Evolutionary conservation across 2,113 vertebrate species (phyloP).

Genomic region (Corvus hawaiiensis): DNA sequence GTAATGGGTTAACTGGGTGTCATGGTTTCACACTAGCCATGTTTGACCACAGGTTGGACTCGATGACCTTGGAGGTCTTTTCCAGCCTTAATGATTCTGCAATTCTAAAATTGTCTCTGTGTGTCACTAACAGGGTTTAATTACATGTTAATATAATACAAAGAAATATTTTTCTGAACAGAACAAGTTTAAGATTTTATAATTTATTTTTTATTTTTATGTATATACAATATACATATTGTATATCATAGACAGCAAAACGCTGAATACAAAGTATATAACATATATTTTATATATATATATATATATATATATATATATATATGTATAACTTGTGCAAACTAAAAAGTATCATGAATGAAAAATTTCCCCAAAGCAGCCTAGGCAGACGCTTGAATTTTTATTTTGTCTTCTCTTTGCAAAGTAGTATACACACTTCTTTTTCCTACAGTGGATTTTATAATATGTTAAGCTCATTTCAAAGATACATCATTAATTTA

Average conservation of each 20-base stretch:
- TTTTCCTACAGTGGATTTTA: not conserved
- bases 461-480: not conserved
- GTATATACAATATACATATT: not conserved
- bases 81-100: not conserved
- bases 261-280: not conserved
- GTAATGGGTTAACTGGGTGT: not conserved
- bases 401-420: not conserved
- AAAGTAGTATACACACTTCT: not conserved
- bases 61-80: not conserved
- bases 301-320: too few species aligned
- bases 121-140: not conserved
- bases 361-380: not conserved
- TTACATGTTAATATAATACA: not conserved
- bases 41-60: not conserved
- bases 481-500: not conserved
- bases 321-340: not conserved
- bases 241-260: not conserved
- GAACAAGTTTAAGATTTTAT: not conserved
- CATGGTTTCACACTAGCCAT: accelerated
- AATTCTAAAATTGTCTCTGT: not conserved
- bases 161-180: constrained; percentile 17
- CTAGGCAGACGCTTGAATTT: not conserved
- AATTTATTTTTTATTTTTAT: not conserved
- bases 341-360: not conserved
- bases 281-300: not conserved